A percentile compares a stretch with the other conserved stretches of the same genome.
These are phyloP conservation scores for Leucopternis melanops DNA, from an alignment of 2,113 vertebrate genomes.

Conservation along the genomic window DNA sequence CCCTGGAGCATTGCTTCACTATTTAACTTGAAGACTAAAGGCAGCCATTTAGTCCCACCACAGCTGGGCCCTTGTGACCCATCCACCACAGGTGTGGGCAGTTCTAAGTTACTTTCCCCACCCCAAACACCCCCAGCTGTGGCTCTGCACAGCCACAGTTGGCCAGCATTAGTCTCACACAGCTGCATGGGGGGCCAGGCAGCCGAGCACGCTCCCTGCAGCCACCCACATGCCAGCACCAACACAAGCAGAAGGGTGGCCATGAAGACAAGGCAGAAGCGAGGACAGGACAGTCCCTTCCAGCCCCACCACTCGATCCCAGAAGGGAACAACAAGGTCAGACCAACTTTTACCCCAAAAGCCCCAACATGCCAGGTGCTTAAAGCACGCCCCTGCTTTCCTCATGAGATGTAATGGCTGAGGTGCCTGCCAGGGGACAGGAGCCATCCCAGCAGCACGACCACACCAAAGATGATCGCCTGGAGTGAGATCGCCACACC, in stretches of 20 bases:
- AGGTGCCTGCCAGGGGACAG: neutral
- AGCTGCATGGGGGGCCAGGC: no score
- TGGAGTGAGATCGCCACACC: neutral
- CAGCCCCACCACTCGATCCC: neutral
- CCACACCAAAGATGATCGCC: accelerated
- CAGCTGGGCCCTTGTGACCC: no score
- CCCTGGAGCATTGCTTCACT: accelerated
- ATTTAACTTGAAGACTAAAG: neutral
- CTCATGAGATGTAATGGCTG: accelerated
- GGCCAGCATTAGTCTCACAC: neutral
- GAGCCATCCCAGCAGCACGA: no score
- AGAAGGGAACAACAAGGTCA: neutral
- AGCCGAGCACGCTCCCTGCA: neutral
- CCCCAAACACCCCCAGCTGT: neutral
- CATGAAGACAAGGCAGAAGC: neutral
- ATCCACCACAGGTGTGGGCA: accelerated
- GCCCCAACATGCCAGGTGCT: accelerated
- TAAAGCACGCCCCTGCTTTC: neutral
- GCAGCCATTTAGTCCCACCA: neutral
- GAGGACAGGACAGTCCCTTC: no score
- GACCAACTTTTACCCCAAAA: neutral
- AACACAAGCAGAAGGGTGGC: neutral
- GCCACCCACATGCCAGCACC: neutral
- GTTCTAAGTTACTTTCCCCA: no score
- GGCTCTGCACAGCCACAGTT: neutral